phyloP scores from a whole-genome alignment of 2,888 invertebrate genomes.

The Cerceris rybyensis region DNA sequence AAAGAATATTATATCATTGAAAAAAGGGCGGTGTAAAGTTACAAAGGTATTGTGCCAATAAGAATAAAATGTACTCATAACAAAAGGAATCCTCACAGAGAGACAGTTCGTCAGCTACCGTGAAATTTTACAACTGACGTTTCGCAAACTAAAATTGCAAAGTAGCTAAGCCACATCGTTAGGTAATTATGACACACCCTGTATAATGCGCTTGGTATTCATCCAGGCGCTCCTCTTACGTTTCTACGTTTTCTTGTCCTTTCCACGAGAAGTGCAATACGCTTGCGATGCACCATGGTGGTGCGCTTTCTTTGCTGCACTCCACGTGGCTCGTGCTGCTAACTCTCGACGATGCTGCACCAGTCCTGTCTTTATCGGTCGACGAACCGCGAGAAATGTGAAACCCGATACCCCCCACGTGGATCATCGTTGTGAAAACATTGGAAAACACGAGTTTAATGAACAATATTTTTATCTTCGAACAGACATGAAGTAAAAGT shows the following conservation, averaged over 20 bases:
- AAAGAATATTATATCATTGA: no score
- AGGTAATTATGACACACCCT: constrained; percentile 45
- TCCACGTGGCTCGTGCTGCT: constrained; percentile 24
- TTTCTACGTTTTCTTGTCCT: constrained; percentile 27
- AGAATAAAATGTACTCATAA: no score
- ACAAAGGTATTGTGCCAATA: no score
- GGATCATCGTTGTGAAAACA: constrained; percentile 12
- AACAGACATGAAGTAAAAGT: no score
- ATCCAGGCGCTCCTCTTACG: constrained; percentile 24
- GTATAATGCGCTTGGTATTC: constrained; percentile 41
- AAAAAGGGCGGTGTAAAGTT: no score
- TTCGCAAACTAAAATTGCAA: constrained; percentile 39
- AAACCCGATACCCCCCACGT: constrained; percentile 33
- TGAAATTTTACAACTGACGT: neutral
- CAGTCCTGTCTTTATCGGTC: constrained; percentile 45
- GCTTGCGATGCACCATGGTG: neutral
- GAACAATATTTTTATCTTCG: neutral
- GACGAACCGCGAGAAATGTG: constrained; percentile 51
- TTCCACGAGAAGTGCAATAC: neutral
- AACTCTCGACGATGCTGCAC: constrained; percentile 3
- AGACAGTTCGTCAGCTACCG: no score
- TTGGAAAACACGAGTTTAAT: neutral
- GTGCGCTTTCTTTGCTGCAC: constrained; percentile 6
- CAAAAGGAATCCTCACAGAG: no score
- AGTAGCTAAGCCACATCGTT: constrained; percentile 46